Evolutionary conservation across 2,797 vertebrate genomes (phyloP).

Genomic region (Myotis vivesi): DNA sequence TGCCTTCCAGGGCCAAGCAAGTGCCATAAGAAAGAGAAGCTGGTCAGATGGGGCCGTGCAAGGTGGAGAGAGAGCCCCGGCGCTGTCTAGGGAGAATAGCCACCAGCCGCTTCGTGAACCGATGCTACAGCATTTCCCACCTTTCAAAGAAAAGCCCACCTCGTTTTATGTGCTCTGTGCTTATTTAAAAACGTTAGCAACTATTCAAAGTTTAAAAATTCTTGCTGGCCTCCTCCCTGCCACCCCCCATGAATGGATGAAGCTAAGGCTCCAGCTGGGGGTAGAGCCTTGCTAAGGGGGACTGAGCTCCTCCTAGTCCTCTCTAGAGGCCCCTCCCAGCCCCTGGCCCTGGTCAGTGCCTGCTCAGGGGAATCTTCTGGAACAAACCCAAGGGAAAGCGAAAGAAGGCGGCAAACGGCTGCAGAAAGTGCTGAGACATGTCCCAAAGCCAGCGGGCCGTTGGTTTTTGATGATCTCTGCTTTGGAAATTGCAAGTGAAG

Average conservation of each 20-base stretch:
- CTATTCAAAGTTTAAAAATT: neutral
- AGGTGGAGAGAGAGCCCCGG: neutral
- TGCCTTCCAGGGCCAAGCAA: neutral
- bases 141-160: neutral
- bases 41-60: neutral
- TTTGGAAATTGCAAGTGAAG: neutral
- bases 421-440: neutral
- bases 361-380: neutral
- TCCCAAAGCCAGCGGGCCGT: neutral
- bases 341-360: neutral
- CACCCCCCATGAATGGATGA: neutral
- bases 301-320: fast-evolving
- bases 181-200: neutral
- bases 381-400: neutral
- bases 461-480: neutral
- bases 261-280: neutral
- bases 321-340: fast-evolving
- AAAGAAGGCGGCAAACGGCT: neutral
- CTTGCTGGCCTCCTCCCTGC: neutral
- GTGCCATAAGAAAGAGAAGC: neutral
- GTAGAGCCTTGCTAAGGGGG: neutral
- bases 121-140: neutral
- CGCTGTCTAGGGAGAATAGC: fast-evolving
- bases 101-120: fast-evolving
- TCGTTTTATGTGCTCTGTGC: neutral